These are phyloP conservation scores for Lasioglossum figueresi DNA, from an alignment of 2,888 invertebrate genomes.

Conservation along the genomic window DNA sequence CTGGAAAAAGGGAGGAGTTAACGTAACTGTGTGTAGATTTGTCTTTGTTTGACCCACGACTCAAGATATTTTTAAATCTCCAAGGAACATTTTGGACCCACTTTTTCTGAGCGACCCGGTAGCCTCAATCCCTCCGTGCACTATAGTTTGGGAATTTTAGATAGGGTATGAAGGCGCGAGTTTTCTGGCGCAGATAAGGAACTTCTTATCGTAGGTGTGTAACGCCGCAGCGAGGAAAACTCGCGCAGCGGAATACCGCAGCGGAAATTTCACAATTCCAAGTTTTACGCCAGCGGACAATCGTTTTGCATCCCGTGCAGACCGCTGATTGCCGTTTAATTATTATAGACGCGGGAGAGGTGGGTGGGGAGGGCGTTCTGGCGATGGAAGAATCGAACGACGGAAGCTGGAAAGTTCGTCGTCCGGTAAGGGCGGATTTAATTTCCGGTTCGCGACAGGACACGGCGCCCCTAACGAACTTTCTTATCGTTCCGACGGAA, in stretches of 20 bases:
- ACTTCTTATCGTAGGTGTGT: constrained; percentile 18
- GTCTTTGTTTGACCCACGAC: too few relatives aligned
- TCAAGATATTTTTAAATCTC: too few relatives aligned
- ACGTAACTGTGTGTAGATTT: not conserved
- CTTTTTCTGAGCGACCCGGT: not conserved
- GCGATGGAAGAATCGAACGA: constrained; percentile 22
- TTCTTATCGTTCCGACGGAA: constrained; percentile 54
- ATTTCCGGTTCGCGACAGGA: constrained; percentile 56
- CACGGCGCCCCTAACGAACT: constrained; percentile 49
- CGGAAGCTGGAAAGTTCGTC: constrained; percentile 55
- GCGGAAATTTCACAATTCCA: constrained; percentile 18
- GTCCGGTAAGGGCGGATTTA: constrained; percentile 61
- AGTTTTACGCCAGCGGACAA: constrained; percentile 28
- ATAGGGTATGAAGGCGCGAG: not conserved
- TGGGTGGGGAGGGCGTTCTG: not conserved
- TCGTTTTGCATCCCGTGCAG: constrained; percentile 1
- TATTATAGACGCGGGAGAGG: constrained; percentile 6
- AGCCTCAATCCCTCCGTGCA: not conserved
- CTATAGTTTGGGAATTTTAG: not conserved
- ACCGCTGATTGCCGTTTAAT: constrained; percentile 41
- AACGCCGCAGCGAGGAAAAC: not conserved
- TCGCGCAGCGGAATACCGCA: not conserved
- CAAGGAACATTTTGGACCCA: not conserved
- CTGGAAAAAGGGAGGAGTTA: not conserved
- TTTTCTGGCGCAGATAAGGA: not conserved